phyloP scores from a whole-genome alignment of 1,140 invertebrate genomes.

The Cherax destructor region DNA sequence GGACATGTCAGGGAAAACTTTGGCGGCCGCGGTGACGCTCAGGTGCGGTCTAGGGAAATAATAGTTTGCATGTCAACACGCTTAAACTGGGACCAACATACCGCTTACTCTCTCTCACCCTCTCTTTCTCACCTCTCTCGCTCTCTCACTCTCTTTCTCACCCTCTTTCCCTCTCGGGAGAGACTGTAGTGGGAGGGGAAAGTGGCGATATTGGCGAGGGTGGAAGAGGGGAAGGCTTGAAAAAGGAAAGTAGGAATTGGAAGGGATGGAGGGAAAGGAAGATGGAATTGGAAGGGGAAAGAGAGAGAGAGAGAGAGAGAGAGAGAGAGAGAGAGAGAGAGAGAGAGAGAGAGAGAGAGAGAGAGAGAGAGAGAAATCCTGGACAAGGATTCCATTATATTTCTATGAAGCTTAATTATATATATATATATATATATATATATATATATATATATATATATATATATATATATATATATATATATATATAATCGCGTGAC shows the following conservation, averaged over 20 bases:
- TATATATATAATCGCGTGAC: too few species aligned
- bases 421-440: too few species aligned
- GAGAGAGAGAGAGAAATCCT: not conserved
- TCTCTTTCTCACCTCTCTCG: not conserved
- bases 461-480: too few species aligned
- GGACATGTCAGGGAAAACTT: conserved; percentile 67
- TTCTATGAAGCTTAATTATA: too few species aligned
- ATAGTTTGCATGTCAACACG: conserved; percentile 64
- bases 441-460: too few species aligned
- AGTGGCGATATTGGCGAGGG: not conserved
- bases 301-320: not conserved
- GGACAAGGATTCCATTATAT: too few species aligned
- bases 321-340: not conserved
- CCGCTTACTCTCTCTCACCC: conserved; percentile 29
- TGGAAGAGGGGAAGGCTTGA: not conserved
- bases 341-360: not conserved
- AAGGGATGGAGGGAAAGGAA: not conserved
- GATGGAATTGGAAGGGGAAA: not conserved
- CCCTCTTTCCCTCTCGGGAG: not conserved
- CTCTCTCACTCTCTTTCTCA: not conserved
- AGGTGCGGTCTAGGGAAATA: conserved; percentile 54
- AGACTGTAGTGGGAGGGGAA: not conserved
- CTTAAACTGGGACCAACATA: conserved; percentile 50
- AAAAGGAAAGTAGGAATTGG: not conserved
- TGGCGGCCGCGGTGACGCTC: conserved; percentile 40